Evolutionary conservation across 2,113 vertebrate species (phyloP), one percentile per base, ranked within the genome.

Genomic region (Urocynchramus pylzowi): DNA sequence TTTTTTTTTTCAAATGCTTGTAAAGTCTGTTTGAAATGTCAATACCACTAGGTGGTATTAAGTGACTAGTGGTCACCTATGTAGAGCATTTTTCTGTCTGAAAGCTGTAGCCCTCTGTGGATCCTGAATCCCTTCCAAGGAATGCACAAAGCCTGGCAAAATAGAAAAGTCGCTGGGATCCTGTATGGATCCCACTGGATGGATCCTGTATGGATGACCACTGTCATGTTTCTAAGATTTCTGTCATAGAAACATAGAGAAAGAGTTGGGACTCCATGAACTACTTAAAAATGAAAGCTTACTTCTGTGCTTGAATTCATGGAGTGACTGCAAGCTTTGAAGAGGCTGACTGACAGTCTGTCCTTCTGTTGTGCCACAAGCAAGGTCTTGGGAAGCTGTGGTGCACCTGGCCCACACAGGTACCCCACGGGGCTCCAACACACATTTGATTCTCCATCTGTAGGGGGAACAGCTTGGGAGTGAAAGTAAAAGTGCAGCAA

Each of bases 341-440:
- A 23, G 39, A 82, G 42, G 54, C 56, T 42, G 77, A 24, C 12
- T 59, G 33, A 21, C n/a, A 30, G 28, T 33, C 41, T 56, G 37
- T 53, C 16, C 42, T 69, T 4, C 14, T 0, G 0, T 1, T 3
- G 4, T 44, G 67, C 33, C 28, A 30, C 16, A 21, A 27, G 23
- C 16, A 21, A 27, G 23, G 26, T n/a, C 37, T 50, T 3, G 0
- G 47, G 68, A 53, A 81, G 59, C 79, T 44, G 44, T 39, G 42
- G 16, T 35, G 33, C 16, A 16, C 13, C 17, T 61, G 49, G 37
- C 59, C 35, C 2, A 1, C 57, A 27, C n/a, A 73, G 37, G 11
- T 26, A 4, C 44, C 5, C 5, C 35, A 7, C 0, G 0, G 33
- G 59, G 39, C 77, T 75, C 56, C 41, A 42, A 15, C 1, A 2